Conservation (phyloP, 1,140 invertebrate genomes). For the Papilio polytes region DNA sequence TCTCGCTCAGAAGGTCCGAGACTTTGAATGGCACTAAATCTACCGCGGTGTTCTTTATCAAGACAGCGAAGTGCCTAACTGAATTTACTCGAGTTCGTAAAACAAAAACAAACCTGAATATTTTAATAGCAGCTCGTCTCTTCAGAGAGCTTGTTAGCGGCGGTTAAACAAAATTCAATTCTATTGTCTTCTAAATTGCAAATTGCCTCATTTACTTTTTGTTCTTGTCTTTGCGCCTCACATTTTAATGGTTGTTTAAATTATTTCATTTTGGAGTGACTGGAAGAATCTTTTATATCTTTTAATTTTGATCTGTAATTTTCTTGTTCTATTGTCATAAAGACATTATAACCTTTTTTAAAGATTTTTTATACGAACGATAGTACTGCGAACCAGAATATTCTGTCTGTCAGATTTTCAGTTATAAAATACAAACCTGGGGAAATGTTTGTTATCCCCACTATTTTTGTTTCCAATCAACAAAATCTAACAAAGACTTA, state of each 20-base stretch:
- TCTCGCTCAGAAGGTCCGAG: conserved; percentile 32
- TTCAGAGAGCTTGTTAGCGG: conserved; percentile 42
- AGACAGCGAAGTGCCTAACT: conserved; percentile 46
- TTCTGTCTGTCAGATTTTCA: background rate
- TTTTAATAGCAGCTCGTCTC: conserved; percentile 50
- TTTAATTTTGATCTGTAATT: background rate
- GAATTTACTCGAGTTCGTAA: conserved; percentile 52
- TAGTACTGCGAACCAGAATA: no score
- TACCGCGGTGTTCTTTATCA: conserved; percentile 48
- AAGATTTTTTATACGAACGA: no score
- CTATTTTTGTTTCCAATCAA: background rate
- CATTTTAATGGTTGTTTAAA: conserved; percentile 40
- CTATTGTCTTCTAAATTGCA: conserved; percentile 55
- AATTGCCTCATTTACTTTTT: conserved; percentile 57
- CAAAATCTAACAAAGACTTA: conserved; percentile 10
- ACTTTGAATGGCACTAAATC: conserved; percentile 51
- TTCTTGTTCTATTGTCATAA: background rate
- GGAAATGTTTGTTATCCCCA: background rate
- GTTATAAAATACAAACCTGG: background rate
- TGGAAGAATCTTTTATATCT: conserved; percentile 39
- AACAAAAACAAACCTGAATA: conserved; percentile 57
- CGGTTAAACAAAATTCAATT: conserved; percentile 51
- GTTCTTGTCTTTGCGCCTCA: conserved; percentile 39
- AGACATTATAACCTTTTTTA: background rate
- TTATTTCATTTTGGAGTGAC: conserved; percentile 42